Evolutionary conservation across 2,797 vertebrate genomes (phyloP).

Genomic region (Sebastes itinus): DNA sequence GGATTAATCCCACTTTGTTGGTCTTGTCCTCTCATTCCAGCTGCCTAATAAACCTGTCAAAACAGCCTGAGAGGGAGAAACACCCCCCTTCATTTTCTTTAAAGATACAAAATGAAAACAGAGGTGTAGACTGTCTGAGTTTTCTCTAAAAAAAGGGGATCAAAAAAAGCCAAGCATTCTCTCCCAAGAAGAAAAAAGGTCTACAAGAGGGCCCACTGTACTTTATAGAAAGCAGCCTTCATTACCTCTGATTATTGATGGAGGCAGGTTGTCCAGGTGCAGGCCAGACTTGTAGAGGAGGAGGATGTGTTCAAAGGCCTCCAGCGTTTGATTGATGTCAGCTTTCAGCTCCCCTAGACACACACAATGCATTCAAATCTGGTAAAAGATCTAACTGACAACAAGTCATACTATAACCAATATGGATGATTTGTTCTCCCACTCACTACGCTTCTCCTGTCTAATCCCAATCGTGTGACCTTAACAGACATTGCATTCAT

Average conservation of each 20-base stretch:
- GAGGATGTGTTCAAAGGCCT: conserved; percentile 89
- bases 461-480: conserved; percentile 20
- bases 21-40: conserved; percentile 72
- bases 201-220: conserved; percentile 41
- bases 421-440: neutral
- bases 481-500: conserved; percentile 38
- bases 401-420: conserved; percentile 2
- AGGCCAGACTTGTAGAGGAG: conserved; percentile 89
- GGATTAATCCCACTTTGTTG: conserved; percentile 71
- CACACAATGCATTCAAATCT: conserved; percentile 44
- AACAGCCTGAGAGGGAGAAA: conserved; percentile 48
- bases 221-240: conserved; percentile 47
- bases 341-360: conserved; percentile 87
- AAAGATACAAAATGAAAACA: conserved; percentile 58
- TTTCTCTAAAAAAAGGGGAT: conserved; percentile 9
- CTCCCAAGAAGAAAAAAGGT: neutral
- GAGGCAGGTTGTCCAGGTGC: conserved; percentile 84
- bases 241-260: conserved; percentile 85
- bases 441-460: neutral
- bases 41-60: conserved; percentile 78
- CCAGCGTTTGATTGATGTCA: conserved; percentile 87
- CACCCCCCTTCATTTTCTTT: conserved; percentile 6
- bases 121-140: conserved; percentile 18
- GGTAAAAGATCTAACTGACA: conserved; percentile 15
- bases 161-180: conserved; percentile 21